Evolutionary conservation across 1,140 invertebrate species (phyloP).

Genomic region (Helicoverpa armigera): DNA sequence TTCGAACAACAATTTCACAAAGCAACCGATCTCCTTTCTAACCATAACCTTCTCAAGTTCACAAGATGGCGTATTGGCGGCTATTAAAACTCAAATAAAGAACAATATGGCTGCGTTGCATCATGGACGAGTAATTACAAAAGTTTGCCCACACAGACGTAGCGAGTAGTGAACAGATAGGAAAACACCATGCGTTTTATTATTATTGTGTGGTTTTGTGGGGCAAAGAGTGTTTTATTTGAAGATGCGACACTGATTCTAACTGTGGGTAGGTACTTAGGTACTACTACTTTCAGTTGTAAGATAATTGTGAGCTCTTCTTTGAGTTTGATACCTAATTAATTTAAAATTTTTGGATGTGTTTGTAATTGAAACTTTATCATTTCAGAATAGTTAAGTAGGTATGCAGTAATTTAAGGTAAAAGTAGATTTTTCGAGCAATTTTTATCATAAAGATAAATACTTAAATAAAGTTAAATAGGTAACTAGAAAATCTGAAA

Average conservation of each 20-base stretch:
- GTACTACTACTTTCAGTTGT: not conserved
- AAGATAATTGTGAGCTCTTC: no score
- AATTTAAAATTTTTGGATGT: no score
- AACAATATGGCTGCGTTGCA: slow-evolving; percentile 27
- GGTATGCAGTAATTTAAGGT: no score
- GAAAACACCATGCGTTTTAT: slow-evolving; percentile 40
- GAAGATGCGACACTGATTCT: not conserved
- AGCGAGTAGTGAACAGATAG: slow-evolving; percentile 37
- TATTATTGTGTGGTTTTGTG: slow-evolving; percentile 29
- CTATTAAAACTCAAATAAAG: slow-evolving; percentile 16
- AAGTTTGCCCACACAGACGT: slow-evolving; percentile 35
- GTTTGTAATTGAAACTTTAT: no score
- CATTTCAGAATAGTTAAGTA: no score
- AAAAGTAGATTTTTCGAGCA: no score
- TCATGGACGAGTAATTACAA: slow-evolving; percentile 26
- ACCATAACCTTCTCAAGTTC: not conserved
- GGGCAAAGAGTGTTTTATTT: not conserved
- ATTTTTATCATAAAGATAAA: no score
- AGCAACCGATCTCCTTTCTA: slow-evolving; percentile 3
- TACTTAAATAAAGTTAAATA: no score
- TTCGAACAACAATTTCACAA: not conserved
- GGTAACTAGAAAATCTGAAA: no score
- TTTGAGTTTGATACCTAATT: no score
- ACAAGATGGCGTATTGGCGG: slow-evolving; percentile 31
- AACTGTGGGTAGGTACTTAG: not conserved